These are phyloP conservation scores for Peromyscus attwateri DNA, from an alignment of 2,797 vertebrate species.

Conservation along the genomic window DNA sequence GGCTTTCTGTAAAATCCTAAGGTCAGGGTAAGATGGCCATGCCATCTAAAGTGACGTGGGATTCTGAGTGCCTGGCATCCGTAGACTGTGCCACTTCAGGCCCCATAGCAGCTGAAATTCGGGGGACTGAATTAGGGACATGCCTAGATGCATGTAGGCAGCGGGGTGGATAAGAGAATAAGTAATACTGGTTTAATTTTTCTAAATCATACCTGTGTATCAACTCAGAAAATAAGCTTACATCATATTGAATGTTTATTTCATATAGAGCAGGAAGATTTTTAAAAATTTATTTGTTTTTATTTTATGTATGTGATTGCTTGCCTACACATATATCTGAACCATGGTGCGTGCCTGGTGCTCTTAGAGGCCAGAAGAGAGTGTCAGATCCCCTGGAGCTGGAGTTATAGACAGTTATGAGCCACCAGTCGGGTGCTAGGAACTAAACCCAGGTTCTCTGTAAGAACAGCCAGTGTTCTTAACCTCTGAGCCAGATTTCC, in stretches of 20 bases:
- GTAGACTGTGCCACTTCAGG: slow-evolving; percentile 32
- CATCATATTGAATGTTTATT: not conserved
- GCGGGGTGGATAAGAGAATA: not conserved
- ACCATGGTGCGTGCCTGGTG: not conserved
- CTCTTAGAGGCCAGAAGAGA: not conserved
- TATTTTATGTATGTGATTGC: not conserved
- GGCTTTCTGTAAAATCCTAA: slow-evolving; percentile 92
- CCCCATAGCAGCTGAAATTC: slow-evolving; percentile 2
- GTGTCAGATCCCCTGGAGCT: not conserved
- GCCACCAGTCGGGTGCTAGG: not conserved
- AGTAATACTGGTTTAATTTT: not conserved
- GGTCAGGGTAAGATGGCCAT: slow-evolving; percentile 93
- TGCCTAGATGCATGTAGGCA: not conserved
- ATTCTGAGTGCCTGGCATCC: slow-evolving; percentile 87
- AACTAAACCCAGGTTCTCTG: not conserved
- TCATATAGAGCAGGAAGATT: not conserved
- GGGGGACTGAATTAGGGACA: slow-evolving; percentile 16
- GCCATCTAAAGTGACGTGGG: slow-evolving; percentile 91
- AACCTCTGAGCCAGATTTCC: not conserved
- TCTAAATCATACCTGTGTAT: not conserved
- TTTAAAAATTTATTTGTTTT: not conserved
- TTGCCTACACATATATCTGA: not conserved
- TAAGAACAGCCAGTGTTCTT: not conserved
- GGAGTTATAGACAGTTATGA: not conserved
- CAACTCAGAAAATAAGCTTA: not conserved